These are phyloP conservation scores for Mylabris phalerata DNA, from an alignment of 1,140 invertebrate genomes.

Conservation along the genomic window DNA sequence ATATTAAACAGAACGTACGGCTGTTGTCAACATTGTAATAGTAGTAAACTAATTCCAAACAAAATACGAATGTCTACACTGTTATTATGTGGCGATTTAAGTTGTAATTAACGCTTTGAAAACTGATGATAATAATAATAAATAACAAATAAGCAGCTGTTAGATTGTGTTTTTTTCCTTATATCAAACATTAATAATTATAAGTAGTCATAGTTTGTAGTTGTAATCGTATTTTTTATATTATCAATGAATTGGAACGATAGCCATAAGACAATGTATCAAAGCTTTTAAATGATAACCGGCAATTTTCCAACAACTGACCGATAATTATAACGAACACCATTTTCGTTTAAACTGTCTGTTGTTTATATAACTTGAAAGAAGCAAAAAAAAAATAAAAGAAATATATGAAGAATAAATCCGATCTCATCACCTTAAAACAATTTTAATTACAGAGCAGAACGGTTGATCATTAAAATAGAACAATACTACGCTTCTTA, in stretches of 20 bases:
- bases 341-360: neutral
- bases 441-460: constrained; percentile 11
- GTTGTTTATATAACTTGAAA: too few species aligned
- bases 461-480: constrained; percentile 5
- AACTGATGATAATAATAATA: neutral
- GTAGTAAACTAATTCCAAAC: neutral
- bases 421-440: constrained; percentile 13
- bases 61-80: constrained; percentile 3
- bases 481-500: constrained; percentile 12
- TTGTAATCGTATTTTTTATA: too few species aligned
- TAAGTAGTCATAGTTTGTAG: too few species aligned
- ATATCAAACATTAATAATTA: constrained; percentile 7
- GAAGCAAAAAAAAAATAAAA: too few species aligned
- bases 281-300: constrained; percentile 11
- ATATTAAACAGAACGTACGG: constrained; percentile 15
- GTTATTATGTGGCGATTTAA: constrained; percentile 13
- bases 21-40: neutral
- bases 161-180: constrained; percentile 4
- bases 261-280: constrained; percentile 8
- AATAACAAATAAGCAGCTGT: constrained; percentile 4
- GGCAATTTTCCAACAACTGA: constrained; percentile 2
- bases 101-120: constrained; percentile 15
- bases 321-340: constrained; percentile 9
- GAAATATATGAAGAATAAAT: neutral
- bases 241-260: too few species aligned